Evolutionary conservation across 2,888 invertebrate species (phyloP).

Genomic region (Nasonia oneida): DNA sequence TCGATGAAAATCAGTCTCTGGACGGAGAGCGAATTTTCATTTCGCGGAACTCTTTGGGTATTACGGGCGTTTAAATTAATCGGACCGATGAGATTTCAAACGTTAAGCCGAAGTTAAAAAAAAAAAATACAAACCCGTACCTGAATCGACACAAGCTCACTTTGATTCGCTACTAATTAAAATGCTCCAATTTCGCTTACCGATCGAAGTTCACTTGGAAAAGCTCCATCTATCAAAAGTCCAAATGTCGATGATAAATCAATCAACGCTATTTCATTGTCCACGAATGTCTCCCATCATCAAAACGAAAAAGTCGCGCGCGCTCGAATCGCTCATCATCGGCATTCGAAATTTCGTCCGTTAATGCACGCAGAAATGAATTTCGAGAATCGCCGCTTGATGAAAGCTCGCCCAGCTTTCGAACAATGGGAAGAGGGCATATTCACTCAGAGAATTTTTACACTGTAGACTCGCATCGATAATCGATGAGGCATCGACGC

Average conservation of each 20-base stretch:
- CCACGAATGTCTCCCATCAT: not conserved
- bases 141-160: not conserved
- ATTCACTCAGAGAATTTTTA: constrained; percentile 21
- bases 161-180: not conserved
- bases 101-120: not conserved
- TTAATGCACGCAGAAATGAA: constrained; percentile 11
- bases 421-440: constrained; percentile 1
- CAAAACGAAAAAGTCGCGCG: not conserved
- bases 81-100: not conserved
- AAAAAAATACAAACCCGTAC: not conserved
- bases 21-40: not conserved
- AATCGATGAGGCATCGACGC: constrained; percentile 49
- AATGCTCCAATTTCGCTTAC: not conserved
- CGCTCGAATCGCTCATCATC: too few species aligned
- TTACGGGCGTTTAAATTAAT: not conserved
- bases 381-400: constrained; percentile 21
- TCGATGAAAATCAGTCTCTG: not conserved
- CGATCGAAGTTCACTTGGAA: not conserved
- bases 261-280: not conserved
- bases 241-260: not conserved
- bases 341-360: too few species aligned
- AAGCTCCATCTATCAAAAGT: not conserved
- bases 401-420: not conserved
- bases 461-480: constrained; percentile 19
- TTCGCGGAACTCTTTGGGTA: not conserved